These are phyloP conservation scores for Etia nguti DNA, from an alignment of 2,113 vertebrate genomes.

Conservation along the genomic window DNA sequence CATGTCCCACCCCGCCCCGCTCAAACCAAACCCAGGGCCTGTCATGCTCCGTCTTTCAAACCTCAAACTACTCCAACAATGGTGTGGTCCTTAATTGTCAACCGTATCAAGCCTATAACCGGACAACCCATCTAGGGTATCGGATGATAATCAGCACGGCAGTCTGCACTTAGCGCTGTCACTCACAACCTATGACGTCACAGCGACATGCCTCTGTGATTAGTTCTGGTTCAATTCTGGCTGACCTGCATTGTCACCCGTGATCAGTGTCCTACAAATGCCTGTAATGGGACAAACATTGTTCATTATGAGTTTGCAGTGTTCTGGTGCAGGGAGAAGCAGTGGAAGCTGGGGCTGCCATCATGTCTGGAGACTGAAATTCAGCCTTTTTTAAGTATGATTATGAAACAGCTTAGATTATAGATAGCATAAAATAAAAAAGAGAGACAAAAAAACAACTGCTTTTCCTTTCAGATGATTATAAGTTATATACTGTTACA, in stretches of 20 bases:
- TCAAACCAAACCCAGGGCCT: background rate
- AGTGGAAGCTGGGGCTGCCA: background rate
- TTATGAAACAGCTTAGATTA: background rate
- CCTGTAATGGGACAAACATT: slow-evolving; percentile 27
- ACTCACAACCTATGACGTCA: slow-evolving; percentile 42
- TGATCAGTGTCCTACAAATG: slow-evolving; percentile 33
- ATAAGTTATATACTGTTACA: background rate
- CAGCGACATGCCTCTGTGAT: slow-evolving; percentile 36
- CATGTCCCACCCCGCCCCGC: background rate
- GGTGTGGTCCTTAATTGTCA: slow-evolving; percentile 38
- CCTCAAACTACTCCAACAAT: slow-evolving; percentile 25
- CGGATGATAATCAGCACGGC: slow-evolving; percentile 52
- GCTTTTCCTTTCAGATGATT: background rate
- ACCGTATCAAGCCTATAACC: slow-evolving; percentile 31
- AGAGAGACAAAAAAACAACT: background rate
- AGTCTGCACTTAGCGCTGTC: slow-evolving; percentile 28
- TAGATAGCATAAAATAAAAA: background rate
- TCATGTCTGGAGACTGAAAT: background rate
- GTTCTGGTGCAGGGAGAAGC: background rate
- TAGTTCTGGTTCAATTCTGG: slow-evolving; percentile 49
- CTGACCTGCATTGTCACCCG: slow-evolving; percentile 47
- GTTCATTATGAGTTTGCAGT: slow-evolving; percentile 6
- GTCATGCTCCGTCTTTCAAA: slow-evolving; percentile 10
- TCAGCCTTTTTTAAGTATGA: background rate
- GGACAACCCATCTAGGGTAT: slow-evolving; percentile 27